A percentile compares a stretch with the other conserved stretches of the same genome.
phyloP scores from a whole-genome alignment of 2,113 vertebrate species.

The Ranitomeya imitator region DNA sequence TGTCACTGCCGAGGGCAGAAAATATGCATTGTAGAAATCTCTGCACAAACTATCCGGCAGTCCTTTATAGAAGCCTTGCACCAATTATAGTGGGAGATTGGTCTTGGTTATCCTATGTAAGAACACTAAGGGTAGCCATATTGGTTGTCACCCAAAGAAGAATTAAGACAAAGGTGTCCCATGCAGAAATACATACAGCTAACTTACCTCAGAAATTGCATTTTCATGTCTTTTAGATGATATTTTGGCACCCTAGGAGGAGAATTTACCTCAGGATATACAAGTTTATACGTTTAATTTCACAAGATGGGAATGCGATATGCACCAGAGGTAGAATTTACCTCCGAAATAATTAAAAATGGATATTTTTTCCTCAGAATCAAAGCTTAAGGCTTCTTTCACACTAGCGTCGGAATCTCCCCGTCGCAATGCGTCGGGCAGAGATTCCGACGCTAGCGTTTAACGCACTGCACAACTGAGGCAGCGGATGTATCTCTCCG shows the following conservation, averaged over 20 bases:
- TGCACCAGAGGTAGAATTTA: background rate
- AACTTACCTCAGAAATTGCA: background rate
- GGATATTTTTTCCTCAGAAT: background rate
- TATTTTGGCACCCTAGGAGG: background rate
- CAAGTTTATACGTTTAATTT: background rate
- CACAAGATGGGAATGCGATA: background rate
- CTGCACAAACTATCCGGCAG: background rate
- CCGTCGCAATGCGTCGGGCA: no score
- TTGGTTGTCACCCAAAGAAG: no score
- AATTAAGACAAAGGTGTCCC: no score
- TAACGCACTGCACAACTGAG: no score
- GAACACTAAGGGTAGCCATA: no score
- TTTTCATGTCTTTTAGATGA: background rate
- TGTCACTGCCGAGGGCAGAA: background rate
- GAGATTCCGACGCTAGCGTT: no score
- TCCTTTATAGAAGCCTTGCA: background rate
- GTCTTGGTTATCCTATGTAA: no score
- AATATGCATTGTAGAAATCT: background rate
- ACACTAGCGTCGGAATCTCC: no score
- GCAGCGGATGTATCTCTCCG: no score
- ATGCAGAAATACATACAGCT: no score
- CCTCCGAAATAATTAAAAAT: background rate
- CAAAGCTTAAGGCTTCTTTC: no score
- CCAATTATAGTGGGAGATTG: background rate
- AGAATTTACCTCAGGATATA: background rate